Conservation (phyloP, 2,113 vertebrate species). For the Elephas maximus region DNA sequence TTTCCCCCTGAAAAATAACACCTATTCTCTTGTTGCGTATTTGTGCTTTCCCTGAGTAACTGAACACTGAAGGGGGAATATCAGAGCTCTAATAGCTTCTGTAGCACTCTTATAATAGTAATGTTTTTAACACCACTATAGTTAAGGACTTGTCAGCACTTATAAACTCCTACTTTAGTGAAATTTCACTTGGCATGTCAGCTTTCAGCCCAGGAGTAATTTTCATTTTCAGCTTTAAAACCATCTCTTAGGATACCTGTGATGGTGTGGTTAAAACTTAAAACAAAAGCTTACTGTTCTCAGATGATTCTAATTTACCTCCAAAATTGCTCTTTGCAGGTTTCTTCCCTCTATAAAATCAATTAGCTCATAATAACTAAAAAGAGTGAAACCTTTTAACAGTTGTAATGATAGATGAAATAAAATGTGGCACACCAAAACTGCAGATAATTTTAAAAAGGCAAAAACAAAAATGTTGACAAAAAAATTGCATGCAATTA, state of each 20-base stretch:
- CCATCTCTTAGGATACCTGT: slow-evolving; percentile 69
- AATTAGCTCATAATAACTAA: slow-evolving; percentile 67
- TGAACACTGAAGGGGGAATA: slow-evolving; percentile 53
- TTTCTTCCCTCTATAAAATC: slow-evolving; percentile 66
- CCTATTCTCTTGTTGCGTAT: slow-evolving; percentile 52
- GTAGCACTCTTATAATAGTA: slow-evolving; percentile 70
- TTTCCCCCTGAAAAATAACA: slow-evolving; percentile 62
- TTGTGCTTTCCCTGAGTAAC: slow-evolving; percentile 61
- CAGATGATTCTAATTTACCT: slow-evolving; percentile 58
- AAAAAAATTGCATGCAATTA: slow-evolving; percentile 38
- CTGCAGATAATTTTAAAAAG: neutral
- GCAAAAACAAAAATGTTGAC: slow-evolving; percentile 48
- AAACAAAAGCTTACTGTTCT: slow-evolving; percentile 77
- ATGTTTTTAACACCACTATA: slow-evolving; percentile 73
- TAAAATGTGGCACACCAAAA: neutral
- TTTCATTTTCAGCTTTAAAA: slow-evolving; percentile 76
- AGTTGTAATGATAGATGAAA: slow-evolving; percentile 16
- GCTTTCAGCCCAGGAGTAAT: slow-evolving; percentile 72
- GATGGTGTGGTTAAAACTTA: slow-evolving; percentile 76
- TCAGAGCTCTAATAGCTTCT: slow-evolving; percentile 68
- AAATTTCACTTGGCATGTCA: slow-evolving; percentile 76
- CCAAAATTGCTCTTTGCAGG: slow-evolving; percentile 42
- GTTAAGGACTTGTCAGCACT: slow-evolving; percentile 77
- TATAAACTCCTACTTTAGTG: slow-evolving; percentile 71
- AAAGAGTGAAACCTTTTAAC: slow-evolving; percentile 47